These are phyloP conservation scores for Solea senegalensis DNA, from an alignment of 2,113 vertebrate genomes.

Conservation along the genomic window DNA sequence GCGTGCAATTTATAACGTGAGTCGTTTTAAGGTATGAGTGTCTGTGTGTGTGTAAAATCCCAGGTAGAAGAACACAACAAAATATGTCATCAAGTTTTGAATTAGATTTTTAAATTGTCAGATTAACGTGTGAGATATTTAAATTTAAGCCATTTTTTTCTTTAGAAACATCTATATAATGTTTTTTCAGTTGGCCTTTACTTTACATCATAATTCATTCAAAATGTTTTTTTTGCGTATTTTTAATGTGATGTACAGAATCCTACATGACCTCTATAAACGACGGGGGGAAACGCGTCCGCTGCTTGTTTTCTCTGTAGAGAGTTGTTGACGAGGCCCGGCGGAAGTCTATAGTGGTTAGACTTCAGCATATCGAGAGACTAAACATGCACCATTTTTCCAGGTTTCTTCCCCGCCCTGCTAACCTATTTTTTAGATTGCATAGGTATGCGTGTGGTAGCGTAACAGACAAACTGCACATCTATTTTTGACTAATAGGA, in stretches of 20 bases:
- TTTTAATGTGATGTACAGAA: background rate
- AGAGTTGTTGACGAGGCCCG: constrained; percentile 29
- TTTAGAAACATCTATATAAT: no score
- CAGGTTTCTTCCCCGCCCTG: constrained; percentile 70
- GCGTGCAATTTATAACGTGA: background rate
- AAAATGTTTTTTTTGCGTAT: no score
- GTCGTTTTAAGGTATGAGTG: constrained; percentile 2
- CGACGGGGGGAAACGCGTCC: constrained; percentile 33
- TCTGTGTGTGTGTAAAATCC: background rate
- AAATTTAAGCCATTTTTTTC: no score
- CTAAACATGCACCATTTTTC: constrained; percentile 61
- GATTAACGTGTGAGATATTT: no score
- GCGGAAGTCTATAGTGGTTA: constrained; percentile 66
- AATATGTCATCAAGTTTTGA: background rate
- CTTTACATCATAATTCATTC: no score
- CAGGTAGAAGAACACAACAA: background rate
- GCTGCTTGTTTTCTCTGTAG: constrained; percentile 13
- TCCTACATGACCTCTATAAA: constrained; percentile 48
- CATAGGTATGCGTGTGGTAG: constrained; percentile 73
- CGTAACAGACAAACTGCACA: constrained; percentile 70
- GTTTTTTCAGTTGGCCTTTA: no score
- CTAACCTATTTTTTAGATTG: constrained; percentile 77
- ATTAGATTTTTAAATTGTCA: background rate
- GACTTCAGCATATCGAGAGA: background rate
- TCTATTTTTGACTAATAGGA: constrained; percentile 78